Percentiles rank a stretch among this genome's conserved stretches.
Conservation (phyloP, 2,797 vertebrate species). For the Echiichthys vipera region DNA sequence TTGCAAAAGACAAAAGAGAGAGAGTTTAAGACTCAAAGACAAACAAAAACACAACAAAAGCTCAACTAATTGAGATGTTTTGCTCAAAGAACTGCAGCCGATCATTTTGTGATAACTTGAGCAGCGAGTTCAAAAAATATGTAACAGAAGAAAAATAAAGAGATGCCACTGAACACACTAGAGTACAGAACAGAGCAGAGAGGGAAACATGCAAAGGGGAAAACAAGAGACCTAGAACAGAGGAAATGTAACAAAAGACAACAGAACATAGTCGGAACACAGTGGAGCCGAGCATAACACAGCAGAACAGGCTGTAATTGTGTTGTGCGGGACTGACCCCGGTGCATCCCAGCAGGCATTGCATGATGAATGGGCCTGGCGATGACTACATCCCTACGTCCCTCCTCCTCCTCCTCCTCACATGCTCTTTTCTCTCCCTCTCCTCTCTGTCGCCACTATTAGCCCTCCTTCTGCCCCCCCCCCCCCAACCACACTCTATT, state of each 20-base stretch:
- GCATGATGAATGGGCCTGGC: slow-evolving; percentile 84
- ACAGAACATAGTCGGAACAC: slow-evolving; percentile 75
- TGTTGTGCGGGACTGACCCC: slow-evolving; percentile 83
- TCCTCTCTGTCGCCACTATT: slow-evolving; percentile 74
- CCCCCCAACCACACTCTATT: slow-evolving; percentile 78
- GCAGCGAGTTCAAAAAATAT: slow-evolving; percentile 49
- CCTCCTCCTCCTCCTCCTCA: slow-evolving; percentile 62
- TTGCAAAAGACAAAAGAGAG: slow-evolving; percentile 27
- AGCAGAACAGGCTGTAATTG: slow-evolving; percentile 84
- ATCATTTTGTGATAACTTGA: slow-evolving; percentile 48
- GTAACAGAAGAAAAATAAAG: slow-evolving; percentile 5
- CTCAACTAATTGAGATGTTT: slow-evolving; percentile 65
- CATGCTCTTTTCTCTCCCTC: slow-evolving; percentile 75
- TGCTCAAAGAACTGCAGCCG: slow-evolving; percentile 44
- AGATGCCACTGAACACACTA: slow-evolving; percentile 47
- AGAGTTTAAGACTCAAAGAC: slow-evolving; percentile 30
- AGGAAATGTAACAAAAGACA: slow-evolving; percentile 75
- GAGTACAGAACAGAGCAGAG: slow-evolving; percentile 21
- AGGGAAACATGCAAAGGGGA: slow-evolving; percentile 49
- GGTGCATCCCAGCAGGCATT: slow-evolving; percentile 83
- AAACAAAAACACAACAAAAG: slow-evolving; percentile 41
- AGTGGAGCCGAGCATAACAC: slow-evolving; percentile 73
- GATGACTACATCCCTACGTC: slow-evolving; percentile 78
- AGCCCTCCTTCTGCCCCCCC: slow-evolving; percentile 80
- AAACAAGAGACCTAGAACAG: slow-evolving; percentile 67